phyloP scores from a whole-genome alignment of 92 coral and sea anemone species.

The Zoanthus solanderi region DNA sequence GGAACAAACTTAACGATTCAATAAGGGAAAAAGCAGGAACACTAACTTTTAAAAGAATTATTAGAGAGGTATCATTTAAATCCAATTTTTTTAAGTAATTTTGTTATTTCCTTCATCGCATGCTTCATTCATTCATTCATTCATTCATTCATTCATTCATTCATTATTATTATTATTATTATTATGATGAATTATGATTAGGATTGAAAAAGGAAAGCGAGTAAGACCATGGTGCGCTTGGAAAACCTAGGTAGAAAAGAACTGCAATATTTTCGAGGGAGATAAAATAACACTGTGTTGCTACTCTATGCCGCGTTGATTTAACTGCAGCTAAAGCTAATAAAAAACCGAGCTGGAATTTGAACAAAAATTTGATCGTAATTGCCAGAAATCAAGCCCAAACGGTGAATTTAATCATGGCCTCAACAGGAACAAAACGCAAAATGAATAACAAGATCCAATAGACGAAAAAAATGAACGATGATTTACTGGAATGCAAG shows the following conservation, averaged over 20 bases:
- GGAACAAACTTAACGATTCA: slow-evolving; percentile 41
- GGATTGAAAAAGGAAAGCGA: too few species aligned
- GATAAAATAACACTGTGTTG: too few species aligned
- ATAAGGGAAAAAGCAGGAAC: slow-evolving; percentile 32
- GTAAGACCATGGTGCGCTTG: too few species aligned
- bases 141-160: neutral
- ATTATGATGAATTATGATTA: neutral
- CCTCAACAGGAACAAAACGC: neutral
- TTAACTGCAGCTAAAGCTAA: too few species aligned
- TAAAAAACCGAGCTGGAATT: too few species aligned
- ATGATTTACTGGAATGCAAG: slow-evolving; percentile 38
- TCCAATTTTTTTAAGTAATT: neutral
- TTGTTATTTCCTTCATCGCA: too few species aligned
- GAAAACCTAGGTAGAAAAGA: too few species aligned
- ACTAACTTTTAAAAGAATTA: too few species aligned
- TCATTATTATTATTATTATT: neutral
- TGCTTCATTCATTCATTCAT: neutral
- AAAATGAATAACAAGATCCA: slow-evolving; percentile 19
- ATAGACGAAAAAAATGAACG: slow-evolving; percentile 17
- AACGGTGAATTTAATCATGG: neutral
- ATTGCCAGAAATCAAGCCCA: neutral
- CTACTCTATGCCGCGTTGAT: too few species aligned
- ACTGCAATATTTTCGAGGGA: too few species aligned
- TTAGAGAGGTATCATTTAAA: too few species aligned
- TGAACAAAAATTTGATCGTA: too few species aligned